Base-by-base conservation (phyloP, 2,113 vertebrate species). In the Trichomycterus rosablanca region DNA sequence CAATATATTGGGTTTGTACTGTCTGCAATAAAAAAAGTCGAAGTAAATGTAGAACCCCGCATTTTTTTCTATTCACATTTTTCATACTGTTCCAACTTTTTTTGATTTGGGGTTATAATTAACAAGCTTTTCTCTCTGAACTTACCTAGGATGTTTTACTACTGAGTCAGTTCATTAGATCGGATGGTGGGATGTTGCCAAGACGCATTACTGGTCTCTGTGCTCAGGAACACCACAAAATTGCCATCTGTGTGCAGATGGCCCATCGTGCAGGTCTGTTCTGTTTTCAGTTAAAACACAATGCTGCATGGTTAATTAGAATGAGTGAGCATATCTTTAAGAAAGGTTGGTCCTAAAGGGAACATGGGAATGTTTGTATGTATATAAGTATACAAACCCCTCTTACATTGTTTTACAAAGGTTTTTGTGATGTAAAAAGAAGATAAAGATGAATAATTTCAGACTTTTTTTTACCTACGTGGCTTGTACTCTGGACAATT, bases 141-240 rank as follows among this genome's bases (percentile, higher is more conserved):
- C 30, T 10, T 10, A 14, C 5, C 14, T 67, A 99, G 95, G 96
- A 99, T 2, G 94, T 99, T 2, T 76, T 99, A 73, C 63, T 99
- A 66, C 87, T 99, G 39, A 91, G 92, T 67, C 96, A 99, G 83
- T 99, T 99, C 69, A 93, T 99, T 76, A 87, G 88, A 19, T 91
- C 91, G 5, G 90, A 93, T 22, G 96, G 96, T 54, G 90, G 93
- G 35, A 88, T 99, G 93, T 77, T 99, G 68, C 86, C 96, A 1
- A 87, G 80, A 46, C 88, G 76, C 35, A 23, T 95, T 77, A 98
- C 95, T 0, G 92, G 94, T 24, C 88, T 99, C n/a, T 99, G 96
- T 73, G 3, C 5, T 10, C 87, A 93, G 62, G 96, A 99, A 58
- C 96, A 99, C 72, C 82, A n/a, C 49, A 99, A 99, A 75, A 78